Base-by-base conservation (phyloP, 2,113 vertebrate species). In the Spermophilus dauricus region DNA sequence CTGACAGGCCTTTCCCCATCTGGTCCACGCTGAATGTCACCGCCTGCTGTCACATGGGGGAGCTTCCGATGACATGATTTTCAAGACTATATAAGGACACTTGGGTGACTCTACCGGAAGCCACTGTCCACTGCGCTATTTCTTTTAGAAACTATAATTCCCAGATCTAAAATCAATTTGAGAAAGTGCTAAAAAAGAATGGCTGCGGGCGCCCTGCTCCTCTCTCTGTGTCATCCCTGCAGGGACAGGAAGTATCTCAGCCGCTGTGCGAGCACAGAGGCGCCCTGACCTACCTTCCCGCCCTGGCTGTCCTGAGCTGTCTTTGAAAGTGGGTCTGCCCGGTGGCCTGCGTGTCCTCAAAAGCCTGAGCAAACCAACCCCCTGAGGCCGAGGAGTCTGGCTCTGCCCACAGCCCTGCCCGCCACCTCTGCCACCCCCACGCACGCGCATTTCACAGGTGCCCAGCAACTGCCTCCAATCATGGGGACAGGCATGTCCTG, bases 261-360 rank as follows among this genome's bases (percentile, higher is more conserved):
- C 67, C 93, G 72, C 85, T 42, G 14, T 39, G 84, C 32, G 48
- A 91, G 86, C 63, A 83, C 95, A 67, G 82, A 78, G 34, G 37
- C 28, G 58, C 34, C 63, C 94, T 97, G 97, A 95, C 97, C 97
- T 92, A 97, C 76, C 97, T 98, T 94, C 75, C 22, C 81, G 92
- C 58, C 84, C 90, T 24, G 73, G 20, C 94, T 42, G n/a, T 72
- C 84, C 87, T 7, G 90, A 95, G 94, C 88, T 90, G 85, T 87
- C 97, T 97, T 96, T 63, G 92, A 91, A 98, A 97, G 56, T 97
- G 92, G 97, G 94, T 94, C 96, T 89, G 86, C 18, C 12, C 32
- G 24, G 11, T 4, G 24, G 26, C 85, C 81, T 0, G 6, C 0
- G 1, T 22, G 84, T 77, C 97, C 95, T 96, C 92, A 94, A 81